These are phyloP conservation scores for Drosophila putrida DNA, from an alignment of 2,888 invertebrate species.

Conservation along the genomic window DNA sequence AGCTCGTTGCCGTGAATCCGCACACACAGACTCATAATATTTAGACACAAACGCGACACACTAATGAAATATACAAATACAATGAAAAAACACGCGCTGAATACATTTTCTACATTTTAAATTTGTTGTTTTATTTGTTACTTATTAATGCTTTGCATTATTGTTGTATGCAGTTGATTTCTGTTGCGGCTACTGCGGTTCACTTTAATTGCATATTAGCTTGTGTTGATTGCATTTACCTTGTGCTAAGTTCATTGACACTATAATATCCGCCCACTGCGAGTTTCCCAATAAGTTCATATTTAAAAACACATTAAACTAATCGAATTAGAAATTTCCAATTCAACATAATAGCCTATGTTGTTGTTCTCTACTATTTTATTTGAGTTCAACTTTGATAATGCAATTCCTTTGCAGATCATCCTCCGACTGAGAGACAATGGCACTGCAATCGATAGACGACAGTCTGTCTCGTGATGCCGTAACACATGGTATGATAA, in stretches of 20 bases:
- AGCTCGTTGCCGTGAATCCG: neutral
- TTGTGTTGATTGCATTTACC: constrained; percentile 36
- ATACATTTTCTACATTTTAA: constrained; percentile 1
- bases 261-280: neutral
- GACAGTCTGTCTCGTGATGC: constrained; percentile 9
- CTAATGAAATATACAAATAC: constrained; percentile 5
- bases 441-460: neutral
- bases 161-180: constrained; percentile 3
- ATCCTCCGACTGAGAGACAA: neutral
- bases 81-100: constrained; percentile 28
- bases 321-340: constrained; percentile 9
- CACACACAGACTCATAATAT: neutral
- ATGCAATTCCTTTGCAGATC: neutral
- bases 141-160: neutral
- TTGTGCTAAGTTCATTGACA: constrained; percentile 63
- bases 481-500: constrained; percentile 16
- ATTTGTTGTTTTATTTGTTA: constrained; percentile 3
- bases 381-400: neutral
- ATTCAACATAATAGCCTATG: neutral
- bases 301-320: constrained; percentile 5
- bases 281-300: constrained; percentile 6
- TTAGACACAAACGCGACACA: constrained; percentile 1
- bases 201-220: constrained; percentile 33
- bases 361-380: neutral
- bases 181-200: constrained; percentile 23